Evolutionary conservation across 2,113 vertebrate species (phyloP), one percentile per base, ranked within the genome.

Genomic region (Paracanthobrama guichenoti): DNA sequence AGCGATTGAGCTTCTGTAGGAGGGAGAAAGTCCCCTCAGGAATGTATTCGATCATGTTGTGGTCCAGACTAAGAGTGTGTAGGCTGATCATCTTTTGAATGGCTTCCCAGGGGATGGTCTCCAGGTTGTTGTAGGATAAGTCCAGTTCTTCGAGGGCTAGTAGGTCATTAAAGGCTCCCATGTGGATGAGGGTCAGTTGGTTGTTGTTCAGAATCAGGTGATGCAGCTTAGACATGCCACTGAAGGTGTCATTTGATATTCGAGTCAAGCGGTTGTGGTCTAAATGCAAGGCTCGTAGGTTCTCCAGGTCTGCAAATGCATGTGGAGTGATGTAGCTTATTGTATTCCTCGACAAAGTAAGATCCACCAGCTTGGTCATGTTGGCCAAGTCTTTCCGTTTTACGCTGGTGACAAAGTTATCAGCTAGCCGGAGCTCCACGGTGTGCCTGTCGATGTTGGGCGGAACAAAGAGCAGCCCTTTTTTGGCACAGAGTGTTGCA

Each of bases 161-260:
- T 87, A 99, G 95, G 87, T 99, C 97, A 12, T 98, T 97, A 3
- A 99, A 99, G 12, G 98, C 97, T 88, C 95, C 98, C 88, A 96
- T 96, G 91, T 97, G 97, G 94, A 99, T 98, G 84, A 97, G 91
- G 87, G 95, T 95, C 90, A 99, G 94, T 91, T 99, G 98, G 93
- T 99, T 99, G 94, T 99, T 99, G 95, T 98, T 99, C 84, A 99
- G 89, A 89, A 99, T 99, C 91, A 99, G 93, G 92, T 99, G 98
- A 90, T 99, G 98, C 35, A 99, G 96, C 85, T 99, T 99, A 50
- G 96, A 97, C 94, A 99, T 97, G 35, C 98, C 98, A 31, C 96
- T 98, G 92, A 99, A 97, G 73, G 97, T 98, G 72, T 99, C 98
- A 1, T 99, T 99, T 74, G 95, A 95, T 90, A 99, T 98, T 91